Base-by-base conservation (phyloP, 1,140 invertebrate genomes). In the Asbolus verrucosus region DNA sequence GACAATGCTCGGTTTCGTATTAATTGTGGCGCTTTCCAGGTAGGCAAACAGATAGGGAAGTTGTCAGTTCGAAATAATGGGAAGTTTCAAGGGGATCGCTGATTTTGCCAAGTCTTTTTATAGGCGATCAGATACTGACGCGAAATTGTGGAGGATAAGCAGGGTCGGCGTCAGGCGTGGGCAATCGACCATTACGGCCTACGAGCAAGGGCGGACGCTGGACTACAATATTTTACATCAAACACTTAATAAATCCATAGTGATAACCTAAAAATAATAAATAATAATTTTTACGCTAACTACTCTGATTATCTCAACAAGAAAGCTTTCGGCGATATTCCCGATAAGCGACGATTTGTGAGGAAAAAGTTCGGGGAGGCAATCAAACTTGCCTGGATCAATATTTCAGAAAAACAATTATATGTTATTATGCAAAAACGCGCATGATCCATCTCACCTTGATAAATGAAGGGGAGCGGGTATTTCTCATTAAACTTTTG, bases 241-340 rank as follows among this genome's bases (percentile, higher is more conserved):
- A 27, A 24, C 46, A 54, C 46, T 21, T 30, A 54, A 54, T 54
- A 54, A 54, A 54, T 54, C 27, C 19, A 1, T 13, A 50, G 24
- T 24, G 19, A 54, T 43, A 6, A 14, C 6, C 41, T 38, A 13
- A 14, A 13, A 14, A 39, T 13, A 27, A 8, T 27, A 27, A 27
- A 27, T 27, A 4, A 27, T 8, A 27, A 27, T 27, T 27, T 27
- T 27, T 27, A 8, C 39, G 39, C 11, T 41, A 16, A 2, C 39
- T 8, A 41, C 4, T 8, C 5, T 36, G 33, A 27, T 27, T 27
- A 27, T 27, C 24, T 27, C 24, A 36, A 6, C 31, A 36, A 8
- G 5, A 36, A 8, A 36, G 31, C 13, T 36, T 36, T 36, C 31
- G 14, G 33, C 1, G 14, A 13, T n/a, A n/a, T n/a, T n/a, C n/a